phyloP scores from a whole-genome alignment of 1,140 invertebrate genomes.

The Lamellibrachia luymesi region DNA sequence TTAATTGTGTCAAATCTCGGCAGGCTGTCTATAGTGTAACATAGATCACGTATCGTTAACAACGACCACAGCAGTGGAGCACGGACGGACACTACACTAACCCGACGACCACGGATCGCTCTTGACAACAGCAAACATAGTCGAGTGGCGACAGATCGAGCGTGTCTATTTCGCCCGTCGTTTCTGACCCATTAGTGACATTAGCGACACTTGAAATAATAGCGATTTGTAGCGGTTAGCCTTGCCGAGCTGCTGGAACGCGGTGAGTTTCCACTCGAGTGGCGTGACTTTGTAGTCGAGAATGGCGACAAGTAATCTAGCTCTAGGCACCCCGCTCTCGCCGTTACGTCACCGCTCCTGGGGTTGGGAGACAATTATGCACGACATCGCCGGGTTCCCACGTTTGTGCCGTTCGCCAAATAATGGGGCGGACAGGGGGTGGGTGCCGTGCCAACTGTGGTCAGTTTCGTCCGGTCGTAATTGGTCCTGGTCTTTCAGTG shows the following conservation, averaged over 20 bases:
- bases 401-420: background rate
- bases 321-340: no score
- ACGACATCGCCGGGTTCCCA: background rate
- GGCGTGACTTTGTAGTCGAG: background rate
- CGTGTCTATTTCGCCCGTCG: background rate
- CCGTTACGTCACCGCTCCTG: background rate
- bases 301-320: background rate
- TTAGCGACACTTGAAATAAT: conserved; percentile 5
- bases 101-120: background rate
- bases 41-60: background rate
- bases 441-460: background rate
- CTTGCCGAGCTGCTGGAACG: background rate
- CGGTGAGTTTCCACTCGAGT: background rate
- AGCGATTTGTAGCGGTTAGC: background rate
- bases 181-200: background rate
- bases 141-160: background rate
- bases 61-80: background rate
- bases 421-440: background rate
- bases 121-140: background rate
- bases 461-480: background rate
- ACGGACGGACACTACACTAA: background rate
- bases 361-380: background rate
- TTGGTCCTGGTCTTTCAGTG: background rate
- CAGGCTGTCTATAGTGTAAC: background rate
- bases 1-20: background rate